Base-by-base conservation (phyloP, 2,888 invertebrate genomes). In the Germaria angustata region DNA sequence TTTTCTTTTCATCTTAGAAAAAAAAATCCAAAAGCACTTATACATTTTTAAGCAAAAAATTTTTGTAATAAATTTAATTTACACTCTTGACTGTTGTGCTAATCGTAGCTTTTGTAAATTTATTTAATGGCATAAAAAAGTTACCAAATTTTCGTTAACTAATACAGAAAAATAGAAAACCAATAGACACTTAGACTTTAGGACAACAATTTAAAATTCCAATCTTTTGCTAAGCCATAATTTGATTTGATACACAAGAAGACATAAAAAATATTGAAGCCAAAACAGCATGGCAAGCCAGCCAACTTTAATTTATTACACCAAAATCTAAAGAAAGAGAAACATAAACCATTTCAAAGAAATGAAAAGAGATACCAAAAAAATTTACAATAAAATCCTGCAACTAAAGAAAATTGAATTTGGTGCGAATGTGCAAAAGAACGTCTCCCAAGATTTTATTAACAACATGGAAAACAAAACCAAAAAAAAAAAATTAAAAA, bases 361-460 rank as follows among this genome's bases (percentile, higher is more conserved):
- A 41, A 34, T n/a, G 53, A 15, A 63, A 55, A 63, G 44, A 46
- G 4, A 46, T 0, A 22, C 20, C 32, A 69, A 46, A 13, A 65
- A 49, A 46, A 34, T 22, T 28, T 39, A 22, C 17, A 28, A 36
- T n/a, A 34, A 79, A 49, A 59, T 63, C 49, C 41, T 41, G 13
- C 13, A 53, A 39, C 24, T 13, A 57, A 36, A 59, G 46, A 44
- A 39, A 51, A 11, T 2, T 17, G 20, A 49, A 9, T 44, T 44
- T 20, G 66, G 28, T 17, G 4, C 15, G 13, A 55, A 17, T 36
- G 28, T 39, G 24, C 34, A 49, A 22, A 61, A 55, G 41, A 39
- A 39, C 9, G 13, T 57, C 68, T 69, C 73, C 61, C 28, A 46
- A 49, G 55, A 55, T 77, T 77, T 81, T 78, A 73, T 63, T 55